These are phyloP conservation scores for Oreamnos americanus DNA, from an alignment of 2,113 vertebrate genomes.

Conservation along the genomic window DNA sequence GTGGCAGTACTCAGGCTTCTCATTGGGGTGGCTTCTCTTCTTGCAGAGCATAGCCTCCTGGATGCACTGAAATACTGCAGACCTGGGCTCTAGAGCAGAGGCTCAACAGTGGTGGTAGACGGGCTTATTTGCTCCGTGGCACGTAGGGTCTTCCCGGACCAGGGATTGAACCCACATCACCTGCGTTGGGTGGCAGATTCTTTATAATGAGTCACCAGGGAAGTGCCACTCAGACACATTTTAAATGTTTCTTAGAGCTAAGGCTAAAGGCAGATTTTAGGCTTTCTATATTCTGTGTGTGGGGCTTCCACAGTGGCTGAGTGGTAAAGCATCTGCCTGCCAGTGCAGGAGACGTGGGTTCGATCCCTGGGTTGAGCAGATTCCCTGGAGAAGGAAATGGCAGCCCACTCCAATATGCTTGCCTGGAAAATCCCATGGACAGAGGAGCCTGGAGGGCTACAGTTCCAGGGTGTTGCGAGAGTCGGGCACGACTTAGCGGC, in stretches of 20 bases:
- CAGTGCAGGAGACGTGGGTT: neutral
- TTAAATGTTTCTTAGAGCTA: neutral
- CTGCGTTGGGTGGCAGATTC: neutral
- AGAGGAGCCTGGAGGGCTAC: neutral
- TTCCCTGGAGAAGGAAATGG: neutral
- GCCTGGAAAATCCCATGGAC: neutral
- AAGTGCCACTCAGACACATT: neutral
- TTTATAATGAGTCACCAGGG: neutral
- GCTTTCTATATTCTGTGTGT: neutral
- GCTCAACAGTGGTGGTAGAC: neutral
- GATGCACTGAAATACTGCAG: neutral
- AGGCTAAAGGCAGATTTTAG: neutral
- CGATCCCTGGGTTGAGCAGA: neutral
- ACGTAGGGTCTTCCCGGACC: neutral
- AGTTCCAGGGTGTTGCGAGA: neutral
- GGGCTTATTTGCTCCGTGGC: neutral
- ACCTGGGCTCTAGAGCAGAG: neutral
- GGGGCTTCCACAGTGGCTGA: neutral
- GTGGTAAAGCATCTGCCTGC: neutral
- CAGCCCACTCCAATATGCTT: neutral
- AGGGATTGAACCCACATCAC: neutral
- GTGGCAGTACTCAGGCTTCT: neutral
- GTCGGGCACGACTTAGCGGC: rapidly evolving
- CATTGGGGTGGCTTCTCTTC: neutral
- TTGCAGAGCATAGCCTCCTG: neutral